A percentile compares a stretch with the other conserved stretches of the same genome.
Conservation (phyloP, 2,113 vertebrate genomes). For the Mobula hypostoma region DNA sequence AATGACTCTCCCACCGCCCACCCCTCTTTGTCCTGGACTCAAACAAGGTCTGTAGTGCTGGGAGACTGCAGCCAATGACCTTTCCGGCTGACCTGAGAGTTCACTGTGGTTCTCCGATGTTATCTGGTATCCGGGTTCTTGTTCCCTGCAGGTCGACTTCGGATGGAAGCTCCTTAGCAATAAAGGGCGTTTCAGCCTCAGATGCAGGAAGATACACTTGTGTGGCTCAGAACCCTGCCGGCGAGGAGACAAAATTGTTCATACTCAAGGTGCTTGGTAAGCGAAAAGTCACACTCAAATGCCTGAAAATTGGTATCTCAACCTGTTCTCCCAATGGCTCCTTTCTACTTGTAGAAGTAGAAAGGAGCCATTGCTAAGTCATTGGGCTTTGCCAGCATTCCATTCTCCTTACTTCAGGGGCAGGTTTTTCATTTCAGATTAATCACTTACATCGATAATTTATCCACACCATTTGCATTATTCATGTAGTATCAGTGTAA, state of each 20-base stretch:
- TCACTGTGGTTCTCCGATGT: not conserved
- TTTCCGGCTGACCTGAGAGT: no score
- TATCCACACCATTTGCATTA: not conserved
- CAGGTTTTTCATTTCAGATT: not conserved
- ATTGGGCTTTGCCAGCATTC: not conserved
- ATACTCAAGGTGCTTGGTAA: conserved; percentile 68
- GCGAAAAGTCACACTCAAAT: conserved; percentile 38
- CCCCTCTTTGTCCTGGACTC: no score
- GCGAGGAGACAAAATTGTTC: conserved; percentile 70
- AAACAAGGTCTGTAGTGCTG: no score
- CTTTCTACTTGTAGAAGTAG: no score
- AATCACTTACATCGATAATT: not conserved
- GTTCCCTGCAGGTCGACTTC: conserved; percentile 53
- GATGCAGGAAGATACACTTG: conserved; percentile 80
- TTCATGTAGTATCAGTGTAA: not conserved
- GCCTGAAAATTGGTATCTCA: not conserved
- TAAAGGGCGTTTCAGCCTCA: conserved; percentile 55
- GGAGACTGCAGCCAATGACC: no score
- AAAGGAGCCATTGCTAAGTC: not conserved
- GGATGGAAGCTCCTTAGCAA: conserved; percentile 62
- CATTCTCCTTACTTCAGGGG: not conserved
- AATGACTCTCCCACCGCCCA: no score
- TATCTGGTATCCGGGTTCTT: not conserved
- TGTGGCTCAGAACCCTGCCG: conserved; percentile 62
- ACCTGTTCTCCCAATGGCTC: not conserved